Percentiles rank a stretch among this genome's conserved stretches.
Conservation (phyloP, 1,140 invertebrate genomes). For the Leptinotarsa undecemlineata region DNA sequence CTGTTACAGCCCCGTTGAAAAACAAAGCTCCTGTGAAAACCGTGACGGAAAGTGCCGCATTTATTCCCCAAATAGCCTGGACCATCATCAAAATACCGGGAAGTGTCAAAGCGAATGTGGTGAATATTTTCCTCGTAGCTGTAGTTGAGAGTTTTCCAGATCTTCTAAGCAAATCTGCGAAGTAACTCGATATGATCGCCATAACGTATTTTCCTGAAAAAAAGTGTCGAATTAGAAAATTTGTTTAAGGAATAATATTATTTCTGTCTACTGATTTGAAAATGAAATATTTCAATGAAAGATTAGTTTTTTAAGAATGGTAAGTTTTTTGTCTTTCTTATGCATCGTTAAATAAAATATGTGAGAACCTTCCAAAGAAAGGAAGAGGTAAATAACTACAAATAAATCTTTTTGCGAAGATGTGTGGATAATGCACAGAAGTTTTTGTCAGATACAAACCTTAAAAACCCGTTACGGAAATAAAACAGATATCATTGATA, state of each 20-base stretch:
- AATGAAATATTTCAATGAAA: too few species aligned
- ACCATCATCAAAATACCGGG: constrained; percentile 71
- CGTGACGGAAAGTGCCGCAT: constrained; percentile 68
- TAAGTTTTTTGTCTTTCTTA: too few species aligned
- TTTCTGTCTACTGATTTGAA: too few species aligned
- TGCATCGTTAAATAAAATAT: too few species aligned
- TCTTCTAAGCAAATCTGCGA: constrained; percentile 70
- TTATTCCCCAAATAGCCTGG: constrained; percentile 70
- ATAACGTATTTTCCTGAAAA: constrained; percentile 78
- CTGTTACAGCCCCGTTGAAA: constrained; percentile 82
- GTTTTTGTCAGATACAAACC: too few species aligned
- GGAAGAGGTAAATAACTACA: too few species aligned
- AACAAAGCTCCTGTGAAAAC: constrained; percentile 79
- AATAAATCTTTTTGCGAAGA: too few species aligned
- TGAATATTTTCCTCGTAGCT: constrained; percentile 70
- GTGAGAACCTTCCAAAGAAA: too few species aligned
- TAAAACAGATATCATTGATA: too few species aligned
- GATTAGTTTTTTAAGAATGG: too few species aligned
- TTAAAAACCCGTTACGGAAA: too few species aligned
- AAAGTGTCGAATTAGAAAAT: neutral
- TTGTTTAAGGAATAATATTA: neutral
- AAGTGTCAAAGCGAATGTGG: constrained; percentile 64
- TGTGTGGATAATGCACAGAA: too few species aligned
- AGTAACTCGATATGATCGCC: constrained; percentile 67
- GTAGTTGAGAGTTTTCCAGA: constrained; percentile 71